These are phyloP conservation scores for Oophaga pumilio DNA, from an alignment of 2,113 vertebrate species.

Conservation along the genomic window DNA sequence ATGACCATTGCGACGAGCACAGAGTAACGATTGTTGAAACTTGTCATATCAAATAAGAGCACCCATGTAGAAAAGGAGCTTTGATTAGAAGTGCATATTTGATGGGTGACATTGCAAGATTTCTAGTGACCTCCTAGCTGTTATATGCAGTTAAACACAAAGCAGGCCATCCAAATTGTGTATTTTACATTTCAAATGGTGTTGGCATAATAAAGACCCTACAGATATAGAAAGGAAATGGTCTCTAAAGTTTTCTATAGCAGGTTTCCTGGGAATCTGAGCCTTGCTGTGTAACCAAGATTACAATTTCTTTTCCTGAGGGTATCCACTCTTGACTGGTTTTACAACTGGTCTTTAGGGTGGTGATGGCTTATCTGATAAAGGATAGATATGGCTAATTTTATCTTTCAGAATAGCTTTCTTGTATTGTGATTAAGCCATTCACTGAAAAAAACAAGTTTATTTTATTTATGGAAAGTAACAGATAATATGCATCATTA, in stretches of 20 bases:
- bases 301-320: neutral
- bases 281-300: neutral
- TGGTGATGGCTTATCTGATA: neutral
- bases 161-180: neutral
- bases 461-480: no score
- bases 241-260: neutral
- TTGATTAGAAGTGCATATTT: slow-evolving; percentile 33
- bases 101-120: slow-evolving; percentile 13
- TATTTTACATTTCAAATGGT: neutral
- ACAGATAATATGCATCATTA: no score
- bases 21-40: slow-evolving; percentile 12
- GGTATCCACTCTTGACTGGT: neutral
- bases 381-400: no score
- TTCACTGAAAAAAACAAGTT: no score
- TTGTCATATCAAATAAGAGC: slow-evolving; percentile 24
- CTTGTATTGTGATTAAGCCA: no score
- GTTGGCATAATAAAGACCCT: neutral
- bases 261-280: neutral
- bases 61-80: neutral
- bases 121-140: neutral
- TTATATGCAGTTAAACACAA: neutral
- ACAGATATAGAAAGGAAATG: neutral
- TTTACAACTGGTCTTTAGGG: neutral
- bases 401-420: no score
- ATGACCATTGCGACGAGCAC: neutral